Evolutionary conservation across 2,797 vertebrate species (phyloP).

Genomic region (Channallabes apus): DNA sequence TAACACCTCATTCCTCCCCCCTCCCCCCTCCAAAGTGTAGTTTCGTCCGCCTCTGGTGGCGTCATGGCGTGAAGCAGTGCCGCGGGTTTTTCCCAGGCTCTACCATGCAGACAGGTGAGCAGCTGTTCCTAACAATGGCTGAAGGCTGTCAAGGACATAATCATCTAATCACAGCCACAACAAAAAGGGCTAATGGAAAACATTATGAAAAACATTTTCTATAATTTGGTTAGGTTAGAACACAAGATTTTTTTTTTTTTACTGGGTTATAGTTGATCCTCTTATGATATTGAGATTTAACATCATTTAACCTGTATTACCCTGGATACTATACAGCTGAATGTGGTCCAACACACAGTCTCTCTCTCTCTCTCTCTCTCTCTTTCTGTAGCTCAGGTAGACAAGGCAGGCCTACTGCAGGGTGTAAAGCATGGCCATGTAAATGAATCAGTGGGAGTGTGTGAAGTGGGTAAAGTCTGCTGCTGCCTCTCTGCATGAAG

Average conservation of each 20-base stretch:
- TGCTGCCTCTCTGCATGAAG: slow-evolving; percentile 51
- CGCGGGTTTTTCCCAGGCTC: slow-evolving; percentile 70
- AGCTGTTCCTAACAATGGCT: slow-evolving; percentile 72
- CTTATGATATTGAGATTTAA: not conserved
- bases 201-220: slow-evolving; percentile 32
- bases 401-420: slow-evolving; percentile 10
- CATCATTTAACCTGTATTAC: not conserved
- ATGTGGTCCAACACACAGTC: not conserved
- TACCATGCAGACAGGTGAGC: slow-evolving; percentile 70
- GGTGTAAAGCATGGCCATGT: slow-evolving; percentile 22
- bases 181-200: slow-evolving; percentile 29
- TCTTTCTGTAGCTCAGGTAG: slow-evolving; percentile 31
- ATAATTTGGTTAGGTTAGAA: slow-evolving; percentile 40
- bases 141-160: slow-evolving; percentile 71
- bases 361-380: not conserved
- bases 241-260: not conserved
- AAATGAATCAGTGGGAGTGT: slow-evolving; percentile 47
- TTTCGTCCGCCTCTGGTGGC: slow-evolving; percentile 49
- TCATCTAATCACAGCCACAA: slow-evolving; percentile 74
- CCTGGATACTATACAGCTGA: not conserved
- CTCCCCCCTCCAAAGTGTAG: not conserved
- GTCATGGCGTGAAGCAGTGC: slow-evolving; percentile 70
- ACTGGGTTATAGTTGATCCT: not conserved
- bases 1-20: not conserved
- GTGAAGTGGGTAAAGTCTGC: slow-evolving; percentile 40